Evolutionary conservation across 2,888 invertebrate species (phyloP).

Genomic region (Mesoligia furuncula): DNA sequence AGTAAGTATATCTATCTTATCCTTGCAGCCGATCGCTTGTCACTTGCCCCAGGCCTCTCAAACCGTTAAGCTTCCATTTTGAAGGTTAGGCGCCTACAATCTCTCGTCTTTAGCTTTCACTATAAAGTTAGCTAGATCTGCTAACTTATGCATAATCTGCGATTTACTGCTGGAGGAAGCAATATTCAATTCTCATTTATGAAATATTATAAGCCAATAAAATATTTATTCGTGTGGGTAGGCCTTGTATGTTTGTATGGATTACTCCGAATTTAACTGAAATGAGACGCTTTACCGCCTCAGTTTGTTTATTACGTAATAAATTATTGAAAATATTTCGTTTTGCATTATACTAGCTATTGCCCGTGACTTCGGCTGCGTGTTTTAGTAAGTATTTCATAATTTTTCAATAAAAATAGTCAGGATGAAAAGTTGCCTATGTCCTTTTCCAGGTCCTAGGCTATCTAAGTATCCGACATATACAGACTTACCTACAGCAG

Average conservation of each 20-base stretch:
- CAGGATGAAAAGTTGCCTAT: not conserved
- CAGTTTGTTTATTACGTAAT: not conserved
- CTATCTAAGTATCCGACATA: not conserved
- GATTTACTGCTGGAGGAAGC: not conserved
- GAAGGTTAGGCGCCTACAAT: slow-evolving; percentile 14
- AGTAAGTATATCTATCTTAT: not conserved
- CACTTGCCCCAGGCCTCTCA: slow-evolving; percentile 15
- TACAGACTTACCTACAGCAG: not conserved
- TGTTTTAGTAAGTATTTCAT: too few relatives aligned
- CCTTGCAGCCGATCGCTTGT: not conserved
- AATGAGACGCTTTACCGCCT: not conserved
- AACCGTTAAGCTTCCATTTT: slow-evolving; percentile 28
- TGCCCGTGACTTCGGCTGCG: too few relatives aligned
- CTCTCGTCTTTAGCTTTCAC: slow-evolving; percentile 16
- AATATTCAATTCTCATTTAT: not conserved
- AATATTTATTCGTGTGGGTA: too few relatives aligned
- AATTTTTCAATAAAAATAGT: too few relatives aligned
- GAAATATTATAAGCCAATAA: not conserved
- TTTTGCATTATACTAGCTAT: not conserved
- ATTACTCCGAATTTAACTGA: not conserved
- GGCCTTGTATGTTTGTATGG: not conserved
- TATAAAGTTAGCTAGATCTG: slow-evolving; percentile 31
- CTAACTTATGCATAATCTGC: slow-evolving; percentile 33
- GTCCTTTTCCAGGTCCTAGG: not conserved
- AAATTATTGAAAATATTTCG: not conserved